Evolutionary conservation across 2,888 invertebrate species (phyloP), one percentile per base, ranked within the genome.

Genomic region (Anarsia innoxiella): DNA sequence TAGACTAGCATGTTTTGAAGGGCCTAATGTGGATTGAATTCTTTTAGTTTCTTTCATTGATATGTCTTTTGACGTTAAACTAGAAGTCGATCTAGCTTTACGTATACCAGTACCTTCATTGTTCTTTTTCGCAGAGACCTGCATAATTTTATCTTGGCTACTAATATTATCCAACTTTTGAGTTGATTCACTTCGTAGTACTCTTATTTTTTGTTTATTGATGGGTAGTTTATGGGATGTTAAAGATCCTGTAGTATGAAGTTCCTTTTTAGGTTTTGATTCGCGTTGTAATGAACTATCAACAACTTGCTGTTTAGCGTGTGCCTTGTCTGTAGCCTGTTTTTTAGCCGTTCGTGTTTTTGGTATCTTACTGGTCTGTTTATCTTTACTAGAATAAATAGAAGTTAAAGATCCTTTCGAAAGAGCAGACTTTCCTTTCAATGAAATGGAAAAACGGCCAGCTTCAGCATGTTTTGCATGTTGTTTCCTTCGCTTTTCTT

Each of bases 361-460:
- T n/a, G n/a, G n/a, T n/a, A n/a, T n/a, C n/a, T n/a, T n/a, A n/a
- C n/a, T n/a, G n/a, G n/a, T n/a, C n/a, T n/a, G n/a, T n/a, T n/a
- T n/a, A n/a, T n/a, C n/a, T n/a, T n/a, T n/a, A n/a, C n/a, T n/a
- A n/a, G n/a, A n/a, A n/a, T n/a, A n/a, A n/a, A n/a, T n/a, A n/a
- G 31, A 31, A 9, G 31, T 31, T 6, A 19, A 11, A 16, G 31
- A 19, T 11, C 5, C 10, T 31, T 31, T 31, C 12, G 31, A 16
- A 15, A 31, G 15, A 10, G 30, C 10, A 9, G 10, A 14, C 9
- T 15, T 30, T 30, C 2, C 30, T 3, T 30, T 30, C 3, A n/a
- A n/a, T n/a, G n/a, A n/a, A n/a, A n/a, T n/a, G n/a, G n/a, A n/a
- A 13, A n/a, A n/a, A n/a, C 14, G 3, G 9, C 29, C 13, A 2